Conservation (phyloP, 2,113 vertebrate genomes). For the Paradisaea rubra region DNA sequence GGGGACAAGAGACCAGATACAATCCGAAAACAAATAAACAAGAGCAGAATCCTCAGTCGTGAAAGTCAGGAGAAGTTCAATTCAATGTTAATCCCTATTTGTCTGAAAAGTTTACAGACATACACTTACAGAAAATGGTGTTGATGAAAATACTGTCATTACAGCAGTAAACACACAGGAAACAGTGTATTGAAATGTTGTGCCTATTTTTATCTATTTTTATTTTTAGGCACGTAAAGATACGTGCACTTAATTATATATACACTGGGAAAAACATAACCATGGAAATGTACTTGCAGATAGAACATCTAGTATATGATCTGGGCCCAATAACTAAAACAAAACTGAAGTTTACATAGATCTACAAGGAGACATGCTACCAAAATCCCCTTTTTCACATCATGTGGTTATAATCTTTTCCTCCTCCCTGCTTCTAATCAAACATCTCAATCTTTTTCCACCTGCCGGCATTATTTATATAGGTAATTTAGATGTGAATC, state of each 20-base stretch:
- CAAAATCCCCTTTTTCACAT: background rate
- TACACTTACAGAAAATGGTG: background rate
- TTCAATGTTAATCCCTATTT: background rate
- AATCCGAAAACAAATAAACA: background rate
- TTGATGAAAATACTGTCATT: background rate
- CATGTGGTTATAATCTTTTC: background rate
- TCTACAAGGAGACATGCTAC: background rate
- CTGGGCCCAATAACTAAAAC: background rate
- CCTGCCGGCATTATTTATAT: background rate
- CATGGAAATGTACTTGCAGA: background rate
- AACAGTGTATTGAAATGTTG: background rate
- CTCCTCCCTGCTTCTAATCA: background rate
- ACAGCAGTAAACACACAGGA: background rate
- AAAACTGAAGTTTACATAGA: background rate
- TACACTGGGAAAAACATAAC: background rate
- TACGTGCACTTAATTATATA: background rate
- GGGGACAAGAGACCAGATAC: background rate
- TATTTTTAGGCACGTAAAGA: background rate
- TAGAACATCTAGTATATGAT: background rate
- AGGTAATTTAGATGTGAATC: background rate
- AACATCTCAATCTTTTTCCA: background rate
- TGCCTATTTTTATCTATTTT: background rate
- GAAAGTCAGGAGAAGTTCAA: background rate
- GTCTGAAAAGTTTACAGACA: background rate
- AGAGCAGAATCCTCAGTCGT: background rate